phyloP scores from a whole-genome alignment of 2,888 invertebrate species.

The Papilio demoleus region DNA sequence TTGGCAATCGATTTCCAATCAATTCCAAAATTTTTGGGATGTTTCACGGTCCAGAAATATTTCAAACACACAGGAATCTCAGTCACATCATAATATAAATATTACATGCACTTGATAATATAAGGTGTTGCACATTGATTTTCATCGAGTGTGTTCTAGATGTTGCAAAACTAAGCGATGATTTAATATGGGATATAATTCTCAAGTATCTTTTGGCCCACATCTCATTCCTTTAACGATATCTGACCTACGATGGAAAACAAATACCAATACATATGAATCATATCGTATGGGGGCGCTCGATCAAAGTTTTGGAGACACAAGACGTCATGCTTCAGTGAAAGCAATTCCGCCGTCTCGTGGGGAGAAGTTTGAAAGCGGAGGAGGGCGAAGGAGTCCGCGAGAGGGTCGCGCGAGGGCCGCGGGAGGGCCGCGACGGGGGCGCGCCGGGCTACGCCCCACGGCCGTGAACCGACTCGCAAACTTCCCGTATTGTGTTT shows the following conservation, averaged over 20 bases:
- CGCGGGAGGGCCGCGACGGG: constrained; percentile 46
- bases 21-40: too few relatives aligned
- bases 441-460: constrained; percentile 59
- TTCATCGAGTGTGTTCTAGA: not conserved
- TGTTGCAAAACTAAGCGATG: too few relatives aligned
- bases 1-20: too few relatives aligned
- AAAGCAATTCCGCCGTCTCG: constrained; percentile 48
- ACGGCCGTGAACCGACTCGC: constrained; percentile 82
- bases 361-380: constrained; percentile 45
- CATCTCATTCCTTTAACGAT: not conserved
- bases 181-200: not conserved
- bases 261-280: not conserved
- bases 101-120: too few relatives aligned
- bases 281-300: not conserved
- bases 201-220: not conserved
- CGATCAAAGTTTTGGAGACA: constrained; percentile 34
- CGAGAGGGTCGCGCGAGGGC: constrained; percentile 47
- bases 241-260: not conserved
- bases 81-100: too few relatives aligned
- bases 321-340: constrained; percentile 43
- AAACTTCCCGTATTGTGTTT: constrained; percentile 83
- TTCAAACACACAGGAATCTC: too few relatives aligned
- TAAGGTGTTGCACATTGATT: too few relatives aligned
- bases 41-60: too few relatives aligned
- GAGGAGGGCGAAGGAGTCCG: constrained; percentile 46